Base-by-base conservation (phyloP, 2,797 vertebrate species). In the Cryptoblepharus egeriae region DNA sequence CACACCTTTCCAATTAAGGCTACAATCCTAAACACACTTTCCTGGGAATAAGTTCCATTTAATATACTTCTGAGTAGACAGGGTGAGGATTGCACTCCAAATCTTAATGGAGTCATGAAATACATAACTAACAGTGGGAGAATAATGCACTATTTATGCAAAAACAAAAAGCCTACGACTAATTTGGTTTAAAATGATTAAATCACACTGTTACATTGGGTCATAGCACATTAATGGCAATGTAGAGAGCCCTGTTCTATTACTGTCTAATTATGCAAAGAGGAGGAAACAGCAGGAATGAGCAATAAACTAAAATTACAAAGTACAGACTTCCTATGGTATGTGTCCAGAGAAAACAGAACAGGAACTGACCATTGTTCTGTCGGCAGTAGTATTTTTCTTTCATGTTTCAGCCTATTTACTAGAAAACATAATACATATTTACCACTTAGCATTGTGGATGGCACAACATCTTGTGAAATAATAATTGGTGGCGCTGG, bases 331-430 rank as follows among this genome's bases (percentile, higher is more conserved):
- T 87, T 81, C 74, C 74, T 83, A 72, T 39, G 37, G 82, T 30
- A 87, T 83, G 88, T 89, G 88, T 87, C 11, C 35, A 88, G 71
- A 84, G 73, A 82, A 87, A 91, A 64, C 2, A 67, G 88, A 92
- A 82, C 10, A 81, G 83, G 79, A 89, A 68, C 82, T 85, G 58
- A 67, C 88, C 84, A 81, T 78, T 76, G 4, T 80, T 87, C 84
- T n/a, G 49, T 26, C 79, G 77, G 74, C 0, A 4, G 64, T 75
- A 60, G 45, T 91, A 88, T 75, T 80, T 89, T 88, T 77, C 83
- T 67, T 89, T 85, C 82, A 64, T 77, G 84, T 16, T 81, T 77
- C 55, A 37, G 30, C 64, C 65, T 35, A 18, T 77, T 82, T 75
- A 16, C 18, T 13, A 37, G 67, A 77, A 75, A 52, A 63, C 15